Percentiles rank a stretch among this genome's conserved stretches.
phyloP scores from a whole-genome alignment of 2,888 invertebrate genomes.

The Coecobrya sp. region DNA sequence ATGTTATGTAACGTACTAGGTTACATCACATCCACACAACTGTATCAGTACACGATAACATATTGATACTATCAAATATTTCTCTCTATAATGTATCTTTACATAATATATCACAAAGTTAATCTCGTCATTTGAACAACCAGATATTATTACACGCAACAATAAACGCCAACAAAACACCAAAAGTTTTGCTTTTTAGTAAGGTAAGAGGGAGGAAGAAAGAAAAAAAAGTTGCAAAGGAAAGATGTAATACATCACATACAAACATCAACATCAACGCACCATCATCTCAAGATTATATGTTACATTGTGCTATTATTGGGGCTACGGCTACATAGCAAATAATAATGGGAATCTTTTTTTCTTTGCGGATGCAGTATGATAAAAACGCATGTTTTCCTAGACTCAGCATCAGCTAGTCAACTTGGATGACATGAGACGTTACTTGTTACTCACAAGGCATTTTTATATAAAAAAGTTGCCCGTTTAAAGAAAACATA shows the following conservation, averaged over 20 bases:
- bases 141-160: slow-evolving; percentile 80
- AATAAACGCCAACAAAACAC: slow-evolving; percentile 79
- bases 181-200: slow-evolving; percentile 57
- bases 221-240: slow-evolving; percentile 53
- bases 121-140: slow-evolving; percentile 76
- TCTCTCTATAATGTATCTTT: too few species aligned
- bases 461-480: slow-evolving; percentile 12
- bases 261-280: not conserved
- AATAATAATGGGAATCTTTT: slow-evolving; percentile 79
- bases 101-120: slow-evolving; percentile 15
- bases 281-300: slow-evolving; percentile 36
- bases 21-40: slow-evolving; percentile 7
- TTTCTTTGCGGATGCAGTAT: not conserved
- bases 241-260: slow-evolving; percentile 62
- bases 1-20: not conserved
- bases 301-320: slow-evolving; percentile 63
- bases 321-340: slow-evolving; percentile 68
- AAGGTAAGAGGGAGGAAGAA: not conserved
- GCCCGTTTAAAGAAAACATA: slow-evolving; percentile 55
- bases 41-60: not conserved
- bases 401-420: not conserved
- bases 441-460: not conserved
- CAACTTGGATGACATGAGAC: not conserved
- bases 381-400: not conserved
- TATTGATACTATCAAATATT: not conserved